phyloP scores from a whole-genome alignment of 1,140 invertebrate genomes.

The Dinoponera quadriceps region DNA sequence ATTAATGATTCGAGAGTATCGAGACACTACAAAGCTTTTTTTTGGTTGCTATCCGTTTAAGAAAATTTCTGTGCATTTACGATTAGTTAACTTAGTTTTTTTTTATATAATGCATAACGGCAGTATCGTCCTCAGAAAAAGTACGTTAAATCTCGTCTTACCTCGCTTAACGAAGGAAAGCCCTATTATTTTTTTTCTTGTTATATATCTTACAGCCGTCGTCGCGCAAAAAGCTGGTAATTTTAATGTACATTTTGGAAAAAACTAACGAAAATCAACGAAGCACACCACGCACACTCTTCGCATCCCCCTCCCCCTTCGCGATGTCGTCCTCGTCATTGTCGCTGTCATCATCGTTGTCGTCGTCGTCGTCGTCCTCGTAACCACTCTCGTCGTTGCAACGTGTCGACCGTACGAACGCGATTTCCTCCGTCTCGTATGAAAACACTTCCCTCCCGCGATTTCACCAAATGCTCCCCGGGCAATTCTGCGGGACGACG shows the following conservation, averaged over 20 bases:
- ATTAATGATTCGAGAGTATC: conserved; percentile 74
- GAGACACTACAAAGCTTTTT: conserved; percentile 75
- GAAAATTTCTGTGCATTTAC: conserved; percentile 75
- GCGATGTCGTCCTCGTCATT: conserved; percentile 4
- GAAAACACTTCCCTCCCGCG: conserved; percentile 33
- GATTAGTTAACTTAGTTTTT: conserved; percentile 74
- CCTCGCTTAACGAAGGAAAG: conserved; percentile 76
- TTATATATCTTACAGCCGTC: conserved; percentile 75
- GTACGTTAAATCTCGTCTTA: conserved; percentile 76
- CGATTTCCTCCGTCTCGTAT: background rate
- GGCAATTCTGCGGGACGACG: conserved; percentile 38
- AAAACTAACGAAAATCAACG: conserved; percentile 70
- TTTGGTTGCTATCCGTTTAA: conserved; percentile 71
- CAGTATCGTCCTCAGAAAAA: conserved; percentile 80
- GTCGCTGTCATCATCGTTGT: background rate
- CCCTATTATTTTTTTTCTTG: conserved; percentile 65
- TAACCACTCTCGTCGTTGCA: conserved; percentile 35
- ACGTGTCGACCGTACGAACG: conserved; percentile 57
- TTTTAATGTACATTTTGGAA: conserved; percentile 68
- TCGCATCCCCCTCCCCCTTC: conserved; percentile 53
- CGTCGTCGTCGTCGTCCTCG: background rate
- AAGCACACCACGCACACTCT: conserved; percentile 72
- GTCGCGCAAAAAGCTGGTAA: conserved; percentile 73
- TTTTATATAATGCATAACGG: conserved; percentile 78
- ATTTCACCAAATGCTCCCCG: conserved; percentile 41